A percentile compares a stretch with the other conserved stretches of the same genome.
Evolutionary conservation across 2,888 invertebrate species (phyloP).

Genomic region (Tiphia femorata): DNA sequence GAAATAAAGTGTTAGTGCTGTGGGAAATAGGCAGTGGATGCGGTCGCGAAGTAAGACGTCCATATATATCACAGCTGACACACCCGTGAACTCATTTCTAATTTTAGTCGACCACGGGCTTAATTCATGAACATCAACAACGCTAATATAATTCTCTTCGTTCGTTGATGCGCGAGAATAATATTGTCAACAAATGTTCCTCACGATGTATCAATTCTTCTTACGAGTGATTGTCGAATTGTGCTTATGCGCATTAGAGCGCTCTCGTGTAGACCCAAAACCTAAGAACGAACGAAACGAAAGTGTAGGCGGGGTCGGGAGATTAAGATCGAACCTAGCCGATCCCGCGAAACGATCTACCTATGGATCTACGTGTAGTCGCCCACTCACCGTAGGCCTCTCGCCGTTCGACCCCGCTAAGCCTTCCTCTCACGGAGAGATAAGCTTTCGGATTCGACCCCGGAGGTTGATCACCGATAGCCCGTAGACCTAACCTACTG

Average conservation of each 20-base stretch:
- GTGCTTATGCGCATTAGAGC: too few relatives aligned
- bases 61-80: too few relatives aligned
- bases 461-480: slow-evolving; percentile 59
- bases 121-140: too few relatives aligned
- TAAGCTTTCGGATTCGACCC: slow-evolving; percentile 56
- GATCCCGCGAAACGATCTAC: slow-evolving; percentile 32
- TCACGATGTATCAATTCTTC: too few relatives aligned
- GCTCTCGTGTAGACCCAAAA: too few relatives aligned
- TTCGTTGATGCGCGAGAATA: too few relatives aligned
- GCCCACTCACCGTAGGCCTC: slow-evolving; percentile 7
- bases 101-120: too few relatives aligned
- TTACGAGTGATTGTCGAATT: too few relatives aligned
- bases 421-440: slow-evolving; percentile 49
- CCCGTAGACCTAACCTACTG: slow-evolving; percentile 49
- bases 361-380: slow-evolving; percentile 15
- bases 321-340: slow-evolving; percentile 44
- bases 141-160: too few relatives aligned
- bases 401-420: slow-evolving; percentile 35
- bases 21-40: background rate
- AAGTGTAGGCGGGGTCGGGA: slow-evolving; percentile 22
- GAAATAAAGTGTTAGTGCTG: background rate
- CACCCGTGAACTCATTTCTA: too few relatives aligned
- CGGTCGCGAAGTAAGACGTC: too few relatives aligned
- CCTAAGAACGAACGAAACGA: too few relatives aligned
- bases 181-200: background rate